Evolutionary conservation across 2,888 invertebrate species (phyloP).

Genomic region (Spisula subtruncata): DNA sequence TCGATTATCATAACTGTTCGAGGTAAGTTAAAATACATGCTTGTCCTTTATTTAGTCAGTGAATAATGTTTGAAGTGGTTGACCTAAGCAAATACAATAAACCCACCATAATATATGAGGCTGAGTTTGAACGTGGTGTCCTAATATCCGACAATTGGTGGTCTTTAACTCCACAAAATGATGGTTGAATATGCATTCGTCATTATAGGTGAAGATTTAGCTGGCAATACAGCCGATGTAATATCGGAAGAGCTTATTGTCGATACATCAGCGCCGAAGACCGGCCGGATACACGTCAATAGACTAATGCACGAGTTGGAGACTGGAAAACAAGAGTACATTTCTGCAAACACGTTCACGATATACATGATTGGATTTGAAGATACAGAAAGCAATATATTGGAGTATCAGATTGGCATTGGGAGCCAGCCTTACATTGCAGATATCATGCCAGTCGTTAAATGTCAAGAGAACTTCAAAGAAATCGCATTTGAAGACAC

Average conservation of each 20-base stretch:
- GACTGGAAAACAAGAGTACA: not conserved
- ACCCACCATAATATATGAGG: too few relatives aligned
- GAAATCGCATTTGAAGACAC: not conserved
- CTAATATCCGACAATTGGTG: too few relatives aligned
- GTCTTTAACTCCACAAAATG: too few relatives aligned
- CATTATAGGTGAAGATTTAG: constrained; percentile 32
- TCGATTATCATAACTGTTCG: too few relatives aligned
- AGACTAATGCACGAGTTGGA: not conserved
- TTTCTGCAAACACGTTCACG: not conserved
- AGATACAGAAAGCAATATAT: constrained; percentile 32
- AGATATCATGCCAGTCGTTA: constrained; percentile 35
- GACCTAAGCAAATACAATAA: too few relatives aligned
- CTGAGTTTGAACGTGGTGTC: too few relatives aligned
- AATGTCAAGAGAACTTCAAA: not conserved
- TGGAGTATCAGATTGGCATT: constrained; percentile 45
- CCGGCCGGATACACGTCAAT: not conserved
- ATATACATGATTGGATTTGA: not conserved
- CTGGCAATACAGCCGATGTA: not conserved
- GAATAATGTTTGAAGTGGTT: too few relatives aligned
- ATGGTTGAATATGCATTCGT: too few relatives aligned
- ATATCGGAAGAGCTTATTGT: not conserved
- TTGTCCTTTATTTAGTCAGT: too few relatives aligned
- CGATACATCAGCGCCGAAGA: constrained; percentile 33
- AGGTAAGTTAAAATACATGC: too few relatives aligned
- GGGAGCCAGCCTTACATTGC: constrained; percentile 17